Percentiles rank a stretch among this genome's conserved stretches.
These are phyloP conservation scores for Chesias legatella DNA, from an alignment of 2,888 invertebrate species.

Conservation along the genomic window DNA sequence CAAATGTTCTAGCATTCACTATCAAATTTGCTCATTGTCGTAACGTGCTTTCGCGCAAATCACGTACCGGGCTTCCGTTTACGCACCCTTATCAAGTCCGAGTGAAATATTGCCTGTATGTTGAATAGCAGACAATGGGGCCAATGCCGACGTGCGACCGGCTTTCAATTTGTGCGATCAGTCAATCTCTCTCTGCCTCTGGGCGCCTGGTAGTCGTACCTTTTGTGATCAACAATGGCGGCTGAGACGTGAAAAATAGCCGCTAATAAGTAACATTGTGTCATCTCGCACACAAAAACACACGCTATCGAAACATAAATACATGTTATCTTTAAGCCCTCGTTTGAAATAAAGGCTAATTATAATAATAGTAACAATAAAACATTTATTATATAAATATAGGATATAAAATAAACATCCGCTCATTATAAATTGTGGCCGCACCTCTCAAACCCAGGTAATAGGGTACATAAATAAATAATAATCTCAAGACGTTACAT, in stretches of 20 bases:
- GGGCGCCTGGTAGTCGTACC: conserved; percentile 54
- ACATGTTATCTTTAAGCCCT: too few species aligned
- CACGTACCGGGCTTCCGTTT: conserved; percentile 2
- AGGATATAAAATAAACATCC: too few species aligned
- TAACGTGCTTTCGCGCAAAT: conserved; percentile 2
- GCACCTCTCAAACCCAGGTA: too few species aligned
- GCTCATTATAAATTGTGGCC: too few species aligned
- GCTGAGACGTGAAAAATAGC: conserved; percentile 54
- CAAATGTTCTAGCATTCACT: not conserved
- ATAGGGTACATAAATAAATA: conserved; percentile 1
- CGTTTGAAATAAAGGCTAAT: too few species aligned
- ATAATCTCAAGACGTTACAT: conserved; percentile 12
- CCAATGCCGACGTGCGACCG: conserved; percentile 53
- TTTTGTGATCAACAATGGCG: conserved; percentile 65
- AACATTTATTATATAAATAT: too few species aligned
- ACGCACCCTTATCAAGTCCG: conserved; percentile 34
- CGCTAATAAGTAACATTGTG: conserved; percentile 24
- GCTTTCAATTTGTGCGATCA: conserved; percentile 74
- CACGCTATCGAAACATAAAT: too few species aligned
- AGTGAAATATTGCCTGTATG: conserved; percentile 62
- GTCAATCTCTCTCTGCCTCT: conserved; percentile 65
- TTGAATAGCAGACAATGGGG: conserved; percentile 65
- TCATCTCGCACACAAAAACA: not conserved
- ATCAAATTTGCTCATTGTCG: conserved; percentile 1
- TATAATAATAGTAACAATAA: too few species aligned